Base-by-base conservation (phyloP, 2,888 invertebrate species). In the Lampropteryx suffumata region DNA sequence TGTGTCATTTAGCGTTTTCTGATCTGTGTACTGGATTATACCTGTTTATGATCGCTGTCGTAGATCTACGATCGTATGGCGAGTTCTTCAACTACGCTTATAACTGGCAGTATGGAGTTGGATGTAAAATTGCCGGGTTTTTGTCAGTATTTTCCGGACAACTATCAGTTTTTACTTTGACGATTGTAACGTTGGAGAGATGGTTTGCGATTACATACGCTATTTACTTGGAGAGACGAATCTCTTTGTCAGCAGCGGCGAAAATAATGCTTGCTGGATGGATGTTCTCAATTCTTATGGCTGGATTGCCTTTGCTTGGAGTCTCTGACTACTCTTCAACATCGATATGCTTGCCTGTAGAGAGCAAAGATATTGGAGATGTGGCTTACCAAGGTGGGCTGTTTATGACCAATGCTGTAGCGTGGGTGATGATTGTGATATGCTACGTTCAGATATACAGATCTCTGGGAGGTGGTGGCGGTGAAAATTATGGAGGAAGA, bases 31-130 rank as follows among this genome's bases (percentile, higher is more conserved):
- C 97, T 90, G 97, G 97, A 0, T 73, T 96, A 1, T 98, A 97
- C 80, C 90, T 98, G 44, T 91, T 96, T 30, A 92, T 97, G 73
- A 91, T 98, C 29, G 97, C 97, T 0, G 93, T 94, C 0, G 95
- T 96, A 69, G 98, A 98, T 81, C 90, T 95, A 0, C 93, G 94
- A 63, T 97, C 97, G 0, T 94, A 95, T 67, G 96, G 96, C 1
- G 94, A 94, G 59, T 98, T 97, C 84, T 97, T 97, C 81, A 97
- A 97, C 79, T 95, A 94, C 78, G 97, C 97, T 2, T 97, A 95
- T 67, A 94, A 95, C 70, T 98, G 98, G 97, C 97, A 98, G 82
- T 90, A 90, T 54, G 94, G 96, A 42, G 78, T 93, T 34, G 97
- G 97, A 0, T 98, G 97, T 78, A 93, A 95, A 73, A 91, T 95